Evolutionary conservation across 2,797 vertebrate species (phyloP).

Genomic region (Botia almorhae): DNA sequence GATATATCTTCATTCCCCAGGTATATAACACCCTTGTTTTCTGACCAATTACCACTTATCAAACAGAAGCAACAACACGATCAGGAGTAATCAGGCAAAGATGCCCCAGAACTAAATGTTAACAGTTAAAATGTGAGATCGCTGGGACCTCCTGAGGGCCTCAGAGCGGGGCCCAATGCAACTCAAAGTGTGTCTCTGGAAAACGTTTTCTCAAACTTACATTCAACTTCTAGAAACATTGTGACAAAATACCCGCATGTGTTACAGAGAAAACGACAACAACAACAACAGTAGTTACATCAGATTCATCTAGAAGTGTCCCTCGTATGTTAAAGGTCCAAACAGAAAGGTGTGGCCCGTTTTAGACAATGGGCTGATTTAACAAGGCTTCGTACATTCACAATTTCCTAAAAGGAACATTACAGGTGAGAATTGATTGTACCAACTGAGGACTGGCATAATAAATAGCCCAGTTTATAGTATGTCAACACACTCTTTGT

Average conservation of each 20-base stretch:
- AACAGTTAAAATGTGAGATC: conserved; percentile 36
- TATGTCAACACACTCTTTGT: conserved; percentile 68
- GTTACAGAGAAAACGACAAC: conserved; percentile 59
- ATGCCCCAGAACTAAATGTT: conserved; percentile 32
- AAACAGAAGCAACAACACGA: conserved; percentile 6
- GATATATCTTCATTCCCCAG: neutral
- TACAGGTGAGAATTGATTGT: conserved; percentile 81
- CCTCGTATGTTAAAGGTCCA: conserved; percentile 66
- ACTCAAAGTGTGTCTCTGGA: conserved; percentile 59
- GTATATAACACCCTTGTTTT: conserved; percentile 3
- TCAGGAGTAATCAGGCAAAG: neutral
- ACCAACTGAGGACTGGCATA: conserved; percentile 72
- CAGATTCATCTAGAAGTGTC: conserved; percentile 65
- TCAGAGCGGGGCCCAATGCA: conserved; percentile 9
- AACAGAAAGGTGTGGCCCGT: conserved; percentile 69
- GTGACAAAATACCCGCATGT: conserved; percentile 86
- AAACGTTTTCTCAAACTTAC: conserved; percentile 85
- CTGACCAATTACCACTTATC: neutral
- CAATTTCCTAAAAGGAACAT: conserved; percentile 73
- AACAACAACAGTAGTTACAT: conserved; percentile 84
- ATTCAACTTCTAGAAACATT: conserved; percentile 86
- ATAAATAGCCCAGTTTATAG: conserved; percentile 77
- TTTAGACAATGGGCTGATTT: conserved; percentile 70
- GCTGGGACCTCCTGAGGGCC: conserved; percentile 32
- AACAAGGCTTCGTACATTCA: conserved; percentile 81